A percentile compares a stretch with the other conserved stretches of the same genome.
These are phyloP conservation scores for Lutjanus argentimaculatus DNA, from an alignment of 2,797 vertebrate species.

Conservation along the genomic window DNA sequence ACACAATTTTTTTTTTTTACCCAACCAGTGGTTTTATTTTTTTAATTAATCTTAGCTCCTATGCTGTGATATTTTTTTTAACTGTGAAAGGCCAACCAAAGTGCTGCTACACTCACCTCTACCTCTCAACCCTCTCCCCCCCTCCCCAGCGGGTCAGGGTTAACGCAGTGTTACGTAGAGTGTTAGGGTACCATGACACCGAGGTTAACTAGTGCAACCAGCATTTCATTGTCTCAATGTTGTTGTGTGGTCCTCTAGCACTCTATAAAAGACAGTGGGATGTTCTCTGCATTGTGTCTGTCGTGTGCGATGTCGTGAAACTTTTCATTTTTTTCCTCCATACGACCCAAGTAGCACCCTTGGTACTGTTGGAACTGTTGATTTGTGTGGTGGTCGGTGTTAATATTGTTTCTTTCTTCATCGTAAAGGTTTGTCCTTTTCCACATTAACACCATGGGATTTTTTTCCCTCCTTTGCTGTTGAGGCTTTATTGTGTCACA, in stretches of 20 bases:
- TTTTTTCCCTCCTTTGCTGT: slow-evolving; percentile 70
- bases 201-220: slow-evolving; percentile 77
- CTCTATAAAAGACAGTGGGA: slow-evolving; percentile 78
- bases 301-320: slow-evolving; percentile 82
- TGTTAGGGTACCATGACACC: slow-evolving; percentile 82
- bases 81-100: slow-evolving; percentile 75
- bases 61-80: slow-evolving; percentile 44
- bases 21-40: slow-evolving; percentile 53
- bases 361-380: slow-evolving; percentile 76
- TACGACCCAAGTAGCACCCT: slow-evolving; percentile 74
- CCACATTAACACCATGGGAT: slow-evolving; percentile 65
- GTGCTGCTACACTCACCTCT: slow-evolving; percentile 84
- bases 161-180: slow-evolving; percentile 79
- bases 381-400: slow-evolving; percentile 83
- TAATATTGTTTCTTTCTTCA: slow-evolving; percentile 79
- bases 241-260: slow-evolving; percentile 82
- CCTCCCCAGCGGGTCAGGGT: slow-evolving; percentile 81
- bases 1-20: slow-evolving; percentile 25
- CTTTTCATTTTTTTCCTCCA: slow-evolving; percentile 75
- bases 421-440: slow-evolving; percentile 79
- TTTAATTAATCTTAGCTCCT: slow-evolving; percentile 17
- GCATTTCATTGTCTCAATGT: slow-evolving; percentile 82
- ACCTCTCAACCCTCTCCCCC: slow-evolving; percentile 82
- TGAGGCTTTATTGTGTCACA: slow-evolving; percentile 75
- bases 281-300: slow-evolving; percentile 82